phyloP scores from a whole-genome alignment of 2,797 vertebrate species.

The Ficedula albicollis region DNA sequence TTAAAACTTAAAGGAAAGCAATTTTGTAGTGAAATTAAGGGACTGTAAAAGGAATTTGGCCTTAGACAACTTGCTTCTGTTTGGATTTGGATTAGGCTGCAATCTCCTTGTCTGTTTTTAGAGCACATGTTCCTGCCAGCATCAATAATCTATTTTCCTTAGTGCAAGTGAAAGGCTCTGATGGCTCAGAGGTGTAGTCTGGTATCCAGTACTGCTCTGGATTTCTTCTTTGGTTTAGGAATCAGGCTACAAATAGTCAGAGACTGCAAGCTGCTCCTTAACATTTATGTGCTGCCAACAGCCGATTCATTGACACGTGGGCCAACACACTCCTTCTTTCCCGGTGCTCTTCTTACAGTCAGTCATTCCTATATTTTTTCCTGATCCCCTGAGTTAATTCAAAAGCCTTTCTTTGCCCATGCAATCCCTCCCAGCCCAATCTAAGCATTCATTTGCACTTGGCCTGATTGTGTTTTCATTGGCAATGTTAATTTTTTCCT shows the following conservation, averaged over 20 bases:
- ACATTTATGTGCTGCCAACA: constrained; percentile 25
- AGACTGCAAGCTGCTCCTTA: constrained; percentile 17
- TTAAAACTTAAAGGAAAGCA: constrained; percentile 56
- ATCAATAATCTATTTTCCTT: constrained; percentile 63
- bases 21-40: constrained; percentile 64
- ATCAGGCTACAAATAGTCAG: constrained; percentile 39
- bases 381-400: background rate
- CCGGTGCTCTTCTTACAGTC: fast-evolving
- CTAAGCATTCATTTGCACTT: background rate
- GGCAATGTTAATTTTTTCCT: constrained; percentile 43
- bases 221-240: constrained; percentile 52
- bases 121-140: constrained; percentile 40
- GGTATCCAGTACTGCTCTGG: constrained; percentile 39
- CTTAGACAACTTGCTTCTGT: constrained; percentile 61
- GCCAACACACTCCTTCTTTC: background rate
- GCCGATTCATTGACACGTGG: constrained; percentile 10
- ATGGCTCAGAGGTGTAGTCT: constrained; percentile 48
- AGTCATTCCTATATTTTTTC: background rate
- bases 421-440: background rate
- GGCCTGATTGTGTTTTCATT: constrained; percentile 15
- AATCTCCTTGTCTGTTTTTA: constrained; percentile 50
- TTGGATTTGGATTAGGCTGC: constrained; percentile 61
- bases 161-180: constrained; percentile 35
- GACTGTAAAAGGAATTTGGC: constrained; percentile 59
- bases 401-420: background rate